Evolutionary conservation across 2,113 vertebrate species (phyloP).

Genomic region (Isurus oxyrinchus): DNA sequence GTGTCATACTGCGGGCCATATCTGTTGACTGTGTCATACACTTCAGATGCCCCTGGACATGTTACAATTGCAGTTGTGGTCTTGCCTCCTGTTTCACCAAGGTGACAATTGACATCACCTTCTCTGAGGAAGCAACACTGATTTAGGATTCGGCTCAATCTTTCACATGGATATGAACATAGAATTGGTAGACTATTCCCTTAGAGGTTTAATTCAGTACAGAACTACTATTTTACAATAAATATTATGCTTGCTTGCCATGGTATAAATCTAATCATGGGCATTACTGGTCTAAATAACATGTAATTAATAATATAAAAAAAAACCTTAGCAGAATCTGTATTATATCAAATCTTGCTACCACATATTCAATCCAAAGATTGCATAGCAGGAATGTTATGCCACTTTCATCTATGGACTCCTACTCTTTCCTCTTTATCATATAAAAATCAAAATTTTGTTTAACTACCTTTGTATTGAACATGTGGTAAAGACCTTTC

Average conservation of each 20-base stretch:
- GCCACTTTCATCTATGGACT: background rate
- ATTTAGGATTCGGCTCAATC: background rate
- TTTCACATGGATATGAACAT: background rate
- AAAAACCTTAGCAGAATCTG: background rate
- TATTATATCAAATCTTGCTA: background rate
- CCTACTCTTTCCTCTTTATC: background rate
- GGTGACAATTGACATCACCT: background rate
- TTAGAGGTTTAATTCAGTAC: background rate
- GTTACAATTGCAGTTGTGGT: background rate
- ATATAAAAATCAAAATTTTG: background rate
- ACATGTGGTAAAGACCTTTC: background rate
- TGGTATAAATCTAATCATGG: background rate
- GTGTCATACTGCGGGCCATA: background rate
- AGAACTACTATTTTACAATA: background rate
- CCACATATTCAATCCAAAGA: background rate
- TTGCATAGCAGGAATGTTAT: background rate
- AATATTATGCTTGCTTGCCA: background rate
- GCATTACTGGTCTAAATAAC: background rate
- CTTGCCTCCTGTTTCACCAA: background rate
- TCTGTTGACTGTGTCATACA: background rate
- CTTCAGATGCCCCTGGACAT: background rate
- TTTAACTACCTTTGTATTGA: background rate
- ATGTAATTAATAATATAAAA: background rate
- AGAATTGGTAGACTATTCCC: background rate
- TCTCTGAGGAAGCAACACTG: background rate